Percentiles rank a stretch among this genome's conserved stretches.
Evolutionary conservation across 2,888 invertebrate genomes (phyloP).

Genomic region (Synanthedon andrenaeformis): DNA sequence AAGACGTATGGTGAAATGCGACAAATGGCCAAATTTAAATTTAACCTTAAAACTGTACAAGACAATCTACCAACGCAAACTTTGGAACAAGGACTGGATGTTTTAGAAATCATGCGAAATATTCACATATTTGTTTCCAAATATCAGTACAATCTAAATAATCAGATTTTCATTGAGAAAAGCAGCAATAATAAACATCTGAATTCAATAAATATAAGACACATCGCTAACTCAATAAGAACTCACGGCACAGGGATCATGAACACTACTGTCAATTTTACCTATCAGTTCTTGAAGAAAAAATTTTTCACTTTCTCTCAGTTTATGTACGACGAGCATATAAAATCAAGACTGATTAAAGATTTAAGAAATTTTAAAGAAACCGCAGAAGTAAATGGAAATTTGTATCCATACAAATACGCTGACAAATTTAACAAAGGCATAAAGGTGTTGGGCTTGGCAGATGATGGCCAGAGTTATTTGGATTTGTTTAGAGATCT

Average conservation of each 20-base stretch:
- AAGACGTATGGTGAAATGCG: constrained; percentile 98
- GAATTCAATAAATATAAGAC: constrained; percentile 94
- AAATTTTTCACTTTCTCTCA: constrained; percentile 96
- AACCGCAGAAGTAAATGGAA: constrained; percentile 72
- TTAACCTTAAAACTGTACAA: constrained; percentile 84
- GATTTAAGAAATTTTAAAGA: constrained; percentile 88
- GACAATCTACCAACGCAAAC: constrained; percentile 96
- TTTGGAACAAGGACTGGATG: constrained; percentile 95
- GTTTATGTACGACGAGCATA: constrained; percentile 97
- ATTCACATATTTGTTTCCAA: constrained; percentile 94
- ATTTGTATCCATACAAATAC: constrained; percentile 86
- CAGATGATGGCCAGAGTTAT: constrained; percentile 85
- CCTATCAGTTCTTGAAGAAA: constrained; percentile 92
- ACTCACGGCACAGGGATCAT: constrained; percentile 97
- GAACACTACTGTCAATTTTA: constrained; percentile 93
- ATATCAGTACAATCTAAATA: constrained; percentile 95
- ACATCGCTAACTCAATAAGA: constrained; percentile 96
- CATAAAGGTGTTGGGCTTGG: constrained; percentile 87
- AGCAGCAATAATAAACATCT: constrained; percentile 92
- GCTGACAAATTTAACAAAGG: constrained; percentile 95
- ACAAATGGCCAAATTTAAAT: constrained; percentile 87
- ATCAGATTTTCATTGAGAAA: constrained; percentile 95
- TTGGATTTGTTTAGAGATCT: constrained; percentile 93
- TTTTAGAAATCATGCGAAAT: constrained; percentile 96
- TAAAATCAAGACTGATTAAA: constrained; percentile 92